Conservation (phyloP, 2,113 vertebrate genomes). For the Pristiophorus japonicus region DNA sequence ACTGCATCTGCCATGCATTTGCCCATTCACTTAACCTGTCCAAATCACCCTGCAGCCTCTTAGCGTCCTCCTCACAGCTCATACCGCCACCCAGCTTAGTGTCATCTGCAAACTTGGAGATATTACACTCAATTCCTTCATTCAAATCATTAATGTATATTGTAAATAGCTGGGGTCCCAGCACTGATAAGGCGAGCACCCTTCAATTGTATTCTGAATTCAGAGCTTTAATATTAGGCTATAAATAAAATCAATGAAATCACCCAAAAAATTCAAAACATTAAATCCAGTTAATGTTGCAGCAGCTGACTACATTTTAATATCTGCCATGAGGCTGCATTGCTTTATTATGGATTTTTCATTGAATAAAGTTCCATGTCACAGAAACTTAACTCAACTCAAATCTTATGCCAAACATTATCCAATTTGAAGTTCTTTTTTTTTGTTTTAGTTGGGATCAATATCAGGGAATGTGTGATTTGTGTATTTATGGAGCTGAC, state of each 20-base stretch:
- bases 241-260: not conserved
- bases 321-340: not conserved
- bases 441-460: not conserved
- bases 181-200: not conserved
- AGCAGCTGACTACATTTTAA: not conserved
- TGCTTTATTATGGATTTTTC: conserved; percentile 9
- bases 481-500: not conserved
- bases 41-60: too few species aligned
- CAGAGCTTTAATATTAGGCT: too few species aligned
- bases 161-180: too few species aligned
- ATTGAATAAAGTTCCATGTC: not conserved
- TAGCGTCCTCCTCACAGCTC: too few species aligned
- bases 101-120: too few species aligned
- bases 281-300: not conserved
- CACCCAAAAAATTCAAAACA: not conserved
- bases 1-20: too few species aligned
- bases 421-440: conserved; percentile 13
- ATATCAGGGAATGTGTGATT: not conserved
- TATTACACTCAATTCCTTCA: too few species aligned
- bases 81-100: too few species aligned
- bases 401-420: not conserved
- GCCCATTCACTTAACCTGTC: too few species aligned
- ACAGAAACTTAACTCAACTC: not conserved
- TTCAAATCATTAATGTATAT: too few species aligned
- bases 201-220: not conserved